These are phyloP conservation scores for Calephelis virginiensis DNA, from an alignment of 1,140 invertebrate species.

Conservation along the genomic window DNA sequence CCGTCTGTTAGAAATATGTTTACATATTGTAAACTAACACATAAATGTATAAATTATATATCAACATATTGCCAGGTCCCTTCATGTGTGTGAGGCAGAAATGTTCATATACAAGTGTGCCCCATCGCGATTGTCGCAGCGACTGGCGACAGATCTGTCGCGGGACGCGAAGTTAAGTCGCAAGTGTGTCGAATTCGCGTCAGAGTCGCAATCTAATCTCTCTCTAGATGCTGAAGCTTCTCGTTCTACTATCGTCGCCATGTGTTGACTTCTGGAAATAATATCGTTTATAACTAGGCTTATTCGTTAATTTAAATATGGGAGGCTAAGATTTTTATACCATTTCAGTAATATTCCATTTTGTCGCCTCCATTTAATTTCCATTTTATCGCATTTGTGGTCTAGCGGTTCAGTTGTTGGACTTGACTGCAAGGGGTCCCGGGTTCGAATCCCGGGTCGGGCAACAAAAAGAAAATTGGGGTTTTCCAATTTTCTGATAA, in stretches of 20 bases:
- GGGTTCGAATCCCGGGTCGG: too few relatives aligned
- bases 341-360: too few relatives aligned
- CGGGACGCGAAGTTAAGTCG: constrained; percentile 50
- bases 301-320: background rate
- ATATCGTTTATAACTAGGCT: background rate
- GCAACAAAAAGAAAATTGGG: too few relatives aligned
- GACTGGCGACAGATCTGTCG: constrained; percentile 36
- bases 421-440: too few relatives aligned
- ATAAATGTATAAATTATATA: constrained; percentile 4
- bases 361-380: too few relatives aligned
- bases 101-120: constrained; percentile 71
- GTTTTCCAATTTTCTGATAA: too few relatives aligned
- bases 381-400: too few relatives aligned
- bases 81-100: constrained; percentile 57
- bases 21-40: too few relatives aligned
- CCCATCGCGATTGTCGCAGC: constrained; percentile 57
- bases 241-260: constrained; percentile 69
- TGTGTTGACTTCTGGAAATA: constrained; percentile 48
- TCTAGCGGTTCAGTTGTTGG: too few relatives aligned
- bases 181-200: constrained; percentile 31
- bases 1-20: too few relatives aligned
- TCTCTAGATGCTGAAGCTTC: constrained; percentile 60
- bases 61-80: constrained; percentile 8
- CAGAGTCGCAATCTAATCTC: constrained; percentile 46
- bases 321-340: too few relatives aligned